phyloP scores from a whole-genome alignment of 2,797 vertebrate species.

The Gallinago solitaria region DNA sequence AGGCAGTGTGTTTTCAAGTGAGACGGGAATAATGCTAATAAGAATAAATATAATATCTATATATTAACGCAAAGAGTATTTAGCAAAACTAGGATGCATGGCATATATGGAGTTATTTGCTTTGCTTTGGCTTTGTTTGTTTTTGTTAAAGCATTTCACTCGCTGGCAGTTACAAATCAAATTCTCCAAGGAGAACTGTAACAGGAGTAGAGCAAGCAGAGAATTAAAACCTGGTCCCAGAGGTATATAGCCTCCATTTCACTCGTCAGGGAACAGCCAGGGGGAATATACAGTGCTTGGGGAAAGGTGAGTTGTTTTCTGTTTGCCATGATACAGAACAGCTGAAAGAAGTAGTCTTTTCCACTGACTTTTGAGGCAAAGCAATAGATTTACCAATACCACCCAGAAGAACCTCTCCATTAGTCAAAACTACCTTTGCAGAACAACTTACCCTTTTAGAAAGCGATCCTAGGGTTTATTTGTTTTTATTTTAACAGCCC shows the following conservation, averaged over 20 bases:
- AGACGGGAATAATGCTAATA: neutral
- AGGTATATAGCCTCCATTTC: neutral
- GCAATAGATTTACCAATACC: neutral
- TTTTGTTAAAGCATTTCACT: neutral
- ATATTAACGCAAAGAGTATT: neutral
- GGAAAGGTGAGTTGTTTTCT: neutral
- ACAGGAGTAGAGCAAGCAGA: neutral
- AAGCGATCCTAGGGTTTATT: neutral
- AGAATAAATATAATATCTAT: neutral
- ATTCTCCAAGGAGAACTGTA: neutral
- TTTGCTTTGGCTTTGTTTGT: neutral
- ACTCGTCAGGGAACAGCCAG: neutral
- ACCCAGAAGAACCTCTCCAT: neutral
- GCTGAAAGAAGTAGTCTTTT: neutral
- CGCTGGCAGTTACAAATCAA: neutral
- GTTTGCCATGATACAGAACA: neutral
- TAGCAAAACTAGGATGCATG: neutral
- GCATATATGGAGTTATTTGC: neutral
- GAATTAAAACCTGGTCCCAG: neutral
- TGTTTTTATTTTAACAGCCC: neutral
- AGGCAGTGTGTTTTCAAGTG: neutral
- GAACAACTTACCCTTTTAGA: neutral
- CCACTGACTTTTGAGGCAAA: neutral
- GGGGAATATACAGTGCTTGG: neutral
- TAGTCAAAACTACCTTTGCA: neutral